Base-by-base conservation (phyloP, 2,797 vertebrate species). In the Myotis pilosus region DNA sequence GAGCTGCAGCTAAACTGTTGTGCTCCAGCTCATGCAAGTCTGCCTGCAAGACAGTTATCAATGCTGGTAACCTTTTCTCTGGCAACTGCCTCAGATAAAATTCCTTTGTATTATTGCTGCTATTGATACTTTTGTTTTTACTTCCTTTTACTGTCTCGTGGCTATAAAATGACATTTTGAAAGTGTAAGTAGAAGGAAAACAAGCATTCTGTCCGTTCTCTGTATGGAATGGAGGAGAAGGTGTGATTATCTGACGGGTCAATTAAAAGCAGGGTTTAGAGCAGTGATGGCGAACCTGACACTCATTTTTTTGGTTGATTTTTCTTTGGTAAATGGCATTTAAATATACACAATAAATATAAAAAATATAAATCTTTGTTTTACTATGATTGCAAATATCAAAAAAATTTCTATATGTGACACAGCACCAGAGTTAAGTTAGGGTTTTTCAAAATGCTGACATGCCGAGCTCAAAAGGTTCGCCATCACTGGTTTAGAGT, bases 101-200 rank as follows among this genome's bases (percentile, higher is more conserved):
- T 83, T 78, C 66, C 69, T 76, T 76, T 44, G 64, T 6, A 12
- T 20, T 20, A 28, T 64, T 41, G 23, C 38, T 30, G 36, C 33
- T 25, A 44, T 49, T 57, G 53, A 28, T 87, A 75, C 51, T 96
- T 82, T 89, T 84, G n/a, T 87, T 91, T 92, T 76, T 69, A 79
- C 82, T 92, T 91, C 47, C 69, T 88, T 74, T 91, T 85, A 78
- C 62, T 47, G 71, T 15, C 60, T 38, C 47, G 49, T 87, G 81
- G 91, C 91, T 85, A 20, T 38, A 38, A 51, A 80, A 55, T 3
- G 47, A 84, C 83, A 92, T 93, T 86, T 92, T 87, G 76, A 96
- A 96, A 95, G 89, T 91, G 23, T 89, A 95, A 91, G 33, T 25
- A 83, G 44, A 87, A 81, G 79, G 89, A 22, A 88, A 90, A 66